Base-by-base conservation (phyloP, 2,113 vertebrate species). In the Phaetusa simplex region DNA sequence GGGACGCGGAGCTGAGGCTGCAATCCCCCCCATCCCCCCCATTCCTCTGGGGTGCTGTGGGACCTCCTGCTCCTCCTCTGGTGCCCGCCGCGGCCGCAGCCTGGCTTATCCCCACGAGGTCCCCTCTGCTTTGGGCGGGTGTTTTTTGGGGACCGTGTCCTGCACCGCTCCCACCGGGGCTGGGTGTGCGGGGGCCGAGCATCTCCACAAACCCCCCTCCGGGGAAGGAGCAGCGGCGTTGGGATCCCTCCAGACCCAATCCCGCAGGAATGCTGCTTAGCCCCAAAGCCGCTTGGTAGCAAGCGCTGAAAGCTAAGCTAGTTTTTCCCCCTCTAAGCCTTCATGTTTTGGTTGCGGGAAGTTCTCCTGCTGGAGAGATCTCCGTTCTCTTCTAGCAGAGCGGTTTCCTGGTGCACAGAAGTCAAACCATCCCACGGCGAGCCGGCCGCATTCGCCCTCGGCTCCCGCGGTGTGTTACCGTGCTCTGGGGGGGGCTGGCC, bases 151-250 rank as follows among this genome's bases (percentile, higher is more conserved):
- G 79, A 16, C 32, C 0, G 5, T 7, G 8, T 19, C 40, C 6
- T 7, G 38, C 23, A 6, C 8, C 0, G 47, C 11, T 79, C 42
- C 5, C 5, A 0, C 19, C 1, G 3, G 49, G 30, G 14, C 49
- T 74, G 0, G 1, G 40, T 0, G 13, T 2, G 7, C 0, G 17
- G 23, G 22, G 22, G 38, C n/a, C 0, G 6, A 15, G 38, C 4
- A 2, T 9, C n/a, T 19, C 15, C 2, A 4, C 12, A 26, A 45
- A 36, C 4, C 59, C 19, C 7, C 7, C n/a, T n/a, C 18, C 0
- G 1, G 10, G 59, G 55, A 16, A 34, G 62, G 32, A 23, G 67
- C 49, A 23, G 80, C 12, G 14, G 66, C 0, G 1, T 4, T 5
- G 78, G 14, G 61, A 23, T 50, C 8, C 36, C 56, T n/a, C 20